Percentiles rank a stretch among this genome's conserved stretches.
These are phyloP conservation scores for Alligator mississippiensis DNA, from an alignment of 2,113 vertebrate species.

Conservation along the genomic window DNA sequence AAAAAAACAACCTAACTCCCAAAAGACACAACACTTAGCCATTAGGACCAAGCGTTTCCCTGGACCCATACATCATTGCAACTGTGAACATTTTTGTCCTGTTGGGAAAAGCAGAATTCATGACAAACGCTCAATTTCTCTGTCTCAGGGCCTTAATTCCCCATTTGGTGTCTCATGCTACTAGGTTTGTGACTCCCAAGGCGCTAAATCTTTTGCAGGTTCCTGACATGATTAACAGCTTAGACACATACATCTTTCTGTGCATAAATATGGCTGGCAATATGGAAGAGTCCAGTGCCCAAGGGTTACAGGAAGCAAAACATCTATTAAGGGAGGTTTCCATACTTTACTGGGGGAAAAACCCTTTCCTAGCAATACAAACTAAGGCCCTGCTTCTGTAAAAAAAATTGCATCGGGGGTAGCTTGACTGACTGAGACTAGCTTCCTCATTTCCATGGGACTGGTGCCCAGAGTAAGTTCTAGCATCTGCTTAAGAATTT, in stretches of 20 bases:
- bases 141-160: neutral
- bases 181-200: neutral
- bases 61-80: neutral
- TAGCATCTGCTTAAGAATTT: neutral
- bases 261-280: neutral
- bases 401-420: neutral
- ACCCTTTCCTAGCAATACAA: neutral
- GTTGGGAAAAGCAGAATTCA: neutral
- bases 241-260: neutral
- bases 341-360: neutral
- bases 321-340: accelerated
- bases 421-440: neutral
- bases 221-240: neutral
- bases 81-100: neutral
- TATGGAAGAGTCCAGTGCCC: neutral
- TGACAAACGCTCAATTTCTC: neutral
- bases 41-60: neutral
- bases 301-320: neutral
- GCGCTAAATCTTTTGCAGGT: neutral
- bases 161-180: neutral
- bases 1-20: neutral
- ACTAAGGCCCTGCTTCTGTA: neutral
- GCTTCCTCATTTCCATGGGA: neutral
- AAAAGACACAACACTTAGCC: neutral
- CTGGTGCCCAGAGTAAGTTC: neutral